These are phyloP conservation scores for Calameuta filiformis DNA, from an alignment of 2,888 invertebrate genomes.

Conservation along the genomic window DNA sequence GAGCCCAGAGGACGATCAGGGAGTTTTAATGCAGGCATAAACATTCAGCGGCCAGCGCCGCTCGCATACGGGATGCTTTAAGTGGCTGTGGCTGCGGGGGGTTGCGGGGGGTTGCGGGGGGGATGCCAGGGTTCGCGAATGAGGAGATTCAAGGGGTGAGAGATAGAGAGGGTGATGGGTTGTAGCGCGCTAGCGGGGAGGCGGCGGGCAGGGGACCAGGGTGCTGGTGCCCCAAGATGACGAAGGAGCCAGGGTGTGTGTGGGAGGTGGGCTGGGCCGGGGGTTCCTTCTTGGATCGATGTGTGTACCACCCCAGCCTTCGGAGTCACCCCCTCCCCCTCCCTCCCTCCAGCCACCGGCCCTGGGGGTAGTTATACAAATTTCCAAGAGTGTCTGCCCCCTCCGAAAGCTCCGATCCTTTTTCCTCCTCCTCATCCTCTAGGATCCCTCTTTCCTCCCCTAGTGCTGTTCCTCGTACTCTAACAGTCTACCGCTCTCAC, in stretches of 20 bases:
- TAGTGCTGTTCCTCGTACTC: conserved; percentile 24
- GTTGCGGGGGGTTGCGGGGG: no score
- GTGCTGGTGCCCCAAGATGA: conserved; percentile 50
- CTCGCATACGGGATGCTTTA: conserved; percentile 20
- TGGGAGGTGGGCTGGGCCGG: conserved; percentile 21
- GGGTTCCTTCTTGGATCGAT: conserved; percentile 60
- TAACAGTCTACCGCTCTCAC: conserved; percentile 8
- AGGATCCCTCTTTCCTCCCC: conserved; percentile 15
- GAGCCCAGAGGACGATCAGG: conserved; percentile 8
- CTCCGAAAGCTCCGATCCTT: conserved; percentile 26
- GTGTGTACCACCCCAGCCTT: conserved; percentile 50
- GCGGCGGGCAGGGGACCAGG: conserved; percentile 15
- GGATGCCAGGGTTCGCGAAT: no score
- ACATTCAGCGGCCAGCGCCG: conserved; percentile 38
- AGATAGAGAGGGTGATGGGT: no score
- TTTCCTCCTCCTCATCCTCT: conserved; percentile 20
- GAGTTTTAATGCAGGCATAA: conserved; percentile 48
- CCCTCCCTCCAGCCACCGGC: conserved; percentile 40
- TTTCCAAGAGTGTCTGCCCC: conserved; percentile 64
- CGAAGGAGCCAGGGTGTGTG: conserved; percentile 49
- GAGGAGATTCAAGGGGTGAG: no score
- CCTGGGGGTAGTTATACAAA: conserved; percentile 65
- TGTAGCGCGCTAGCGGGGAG: conserved; percentile 12
- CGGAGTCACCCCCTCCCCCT: conserved; percentile 27
- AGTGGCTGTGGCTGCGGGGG: no score